These are phyloP conservation scores for Drosophila nasuta DNA, from an alignment of 1,140 invertebrate genomes.

Conservation along the genomic window DNA sequence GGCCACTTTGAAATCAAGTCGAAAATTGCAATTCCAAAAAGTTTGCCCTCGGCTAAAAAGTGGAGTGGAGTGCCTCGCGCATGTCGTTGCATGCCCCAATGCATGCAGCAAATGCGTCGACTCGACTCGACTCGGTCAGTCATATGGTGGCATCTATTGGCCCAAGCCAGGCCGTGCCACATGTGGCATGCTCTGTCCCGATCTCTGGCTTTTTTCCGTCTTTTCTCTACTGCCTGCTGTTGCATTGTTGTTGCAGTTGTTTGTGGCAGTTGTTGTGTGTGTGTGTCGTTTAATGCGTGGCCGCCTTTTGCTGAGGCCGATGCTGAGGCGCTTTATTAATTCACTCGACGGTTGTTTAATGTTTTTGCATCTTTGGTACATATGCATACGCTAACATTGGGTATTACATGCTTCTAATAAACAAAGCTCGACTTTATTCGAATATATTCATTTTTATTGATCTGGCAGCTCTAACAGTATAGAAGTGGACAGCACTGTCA, in stretches of 20 bases:
- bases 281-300: constrained; percentile 78
- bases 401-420: background rate
- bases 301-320: constrained; percentile 48
- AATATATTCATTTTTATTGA: background rate
- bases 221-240: constrained; percentile 40
- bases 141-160: constrained; percentile 74
- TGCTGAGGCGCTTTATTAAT: constrained; percentile 75
- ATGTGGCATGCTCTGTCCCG: constrained; percentile 57
- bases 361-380: constrained; percentile 48
- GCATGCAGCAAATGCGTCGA: constrained; percentile 15
- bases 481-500: background rate
- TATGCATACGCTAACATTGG: constrained; percentile 22
- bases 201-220: constrained; percentile 20
- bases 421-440: background rate
- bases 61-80: constrained; percentile 51
- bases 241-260: constrained; percentile 46
- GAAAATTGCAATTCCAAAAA: constrained; percentile 83
- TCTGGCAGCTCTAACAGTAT: background rate
- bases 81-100: constrained; percentile 15
- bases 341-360: constrained; percentile 78
- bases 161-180: constrained; percentile 35
- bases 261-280: constrained; percentile 32
- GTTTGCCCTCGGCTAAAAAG: constrained; percentile 75
- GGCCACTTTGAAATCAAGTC: constrained; percentile 76
- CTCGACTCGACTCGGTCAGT: constrained; percentile 53